Conservation (phyloP, 2,113 vertebrate genomes). For the Trochalopteron elliotii region DNA sequence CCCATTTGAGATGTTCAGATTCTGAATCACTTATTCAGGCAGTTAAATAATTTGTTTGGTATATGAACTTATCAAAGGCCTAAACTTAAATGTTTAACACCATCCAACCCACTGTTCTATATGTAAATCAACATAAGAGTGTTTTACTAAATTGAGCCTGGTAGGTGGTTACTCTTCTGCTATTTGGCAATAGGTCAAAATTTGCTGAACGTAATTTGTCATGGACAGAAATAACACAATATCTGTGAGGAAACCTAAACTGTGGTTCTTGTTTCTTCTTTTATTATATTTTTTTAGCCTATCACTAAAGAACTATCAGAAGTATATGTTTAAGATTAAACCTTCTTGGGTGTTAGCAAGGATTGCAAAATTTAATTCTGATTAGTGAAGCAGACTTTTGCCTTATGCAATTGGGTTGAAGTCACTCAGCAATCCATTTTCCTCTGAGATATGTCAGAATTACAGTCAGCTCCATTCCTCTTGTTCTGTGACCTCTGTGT, state of each 20-base stretch:
- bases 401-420: background rate
- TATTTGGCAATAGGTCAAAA: background rate
- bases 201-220: background rate
- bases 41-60: background rate
- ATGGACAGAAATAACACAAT: background rate
- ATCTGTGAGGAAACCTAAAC: background rate
- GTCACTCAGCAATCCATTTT: background rate
- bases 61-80: background rate
- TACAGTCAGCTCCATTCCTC: background rate
- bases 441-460: background rate
- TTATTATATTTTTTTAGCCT: background rate
- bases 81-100: background rate
- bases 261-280: background rate
- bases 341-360: background rate
- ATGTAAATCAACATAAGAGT: background rate
- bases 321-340: background rate
- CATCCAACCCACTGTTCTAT: slow-evolving; percentile 1
- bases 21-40: background rate
- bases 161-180: slow-evolving; percentile 12
- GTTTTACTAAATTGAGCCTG: background rate
- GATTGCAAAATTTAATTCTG: background rate
- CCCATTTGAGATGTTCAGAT: background rate
- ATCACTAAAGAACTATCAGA: background rate
- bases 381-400: background rate
- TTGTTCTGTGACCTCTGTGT: background rate